These are phyloP conservation scores for Sterrhoptilus dennistouni DNA, from an alignment of 2,113 vertebrate species.

Conservation along the genomic window DNA sequence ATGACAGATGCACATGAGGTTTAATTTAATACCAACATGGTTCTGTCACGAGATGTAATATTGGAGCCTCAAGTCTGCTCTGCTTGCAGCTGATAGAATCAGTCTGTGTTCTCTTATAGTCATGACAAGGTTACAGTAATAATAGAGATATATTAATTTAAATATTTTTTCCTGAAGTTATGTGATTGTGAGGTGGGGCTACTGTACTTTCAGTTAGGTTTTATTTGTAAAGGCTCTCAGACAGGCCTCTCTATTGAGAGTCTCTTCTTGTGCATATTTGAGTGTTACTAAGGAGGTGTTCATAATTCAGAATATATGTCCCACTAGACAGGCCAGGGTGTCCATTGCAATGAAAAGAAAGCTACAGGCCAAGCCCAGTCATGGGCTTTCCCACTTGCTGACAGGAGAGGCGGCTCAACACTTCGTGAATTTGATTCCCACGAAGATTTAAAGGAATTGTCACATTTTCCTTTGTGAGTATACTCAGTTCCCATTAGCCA, in stretches of 20 bases:
- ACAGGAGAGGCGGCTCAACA: neutral
- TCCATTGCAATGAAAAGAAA: neutral
- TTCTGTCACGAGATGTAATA: neutral
- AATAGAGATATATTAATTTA: neutral
- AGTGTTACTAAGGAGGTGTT: neutral
- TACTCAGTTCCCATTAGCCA: neutral
- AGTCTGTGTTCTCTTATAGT: neutral
- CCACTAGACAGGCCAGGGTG: neutral
- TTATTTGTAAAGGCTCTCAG: neutral
- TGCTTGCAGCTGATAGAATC: neutral
- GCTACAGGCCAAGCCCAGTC: neutral
- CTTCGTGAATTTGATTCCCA: neutral
- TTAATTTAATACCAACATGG: neutral
- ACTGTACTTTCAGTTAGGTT: neutral
- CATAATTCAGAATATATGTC: neutral
- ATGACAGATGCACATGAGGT: neutral
- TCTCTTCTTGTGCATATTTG: neutral
- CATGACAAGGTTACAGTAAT: neutral
- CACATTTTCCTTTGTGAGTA: neutral
- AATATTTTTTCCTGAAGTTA: neutral
- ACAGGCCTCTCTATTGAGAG: neutral
- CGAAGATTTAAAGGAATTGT: neutral
- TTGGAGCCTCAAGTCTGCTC: neutral
- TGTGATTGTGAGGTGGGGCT: accelerated
- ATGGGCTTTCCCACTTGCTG: neutral